Base-by-base conservation (phyloP, 2,888 invertebrate species). In the Tipula vernalis region DNA sequence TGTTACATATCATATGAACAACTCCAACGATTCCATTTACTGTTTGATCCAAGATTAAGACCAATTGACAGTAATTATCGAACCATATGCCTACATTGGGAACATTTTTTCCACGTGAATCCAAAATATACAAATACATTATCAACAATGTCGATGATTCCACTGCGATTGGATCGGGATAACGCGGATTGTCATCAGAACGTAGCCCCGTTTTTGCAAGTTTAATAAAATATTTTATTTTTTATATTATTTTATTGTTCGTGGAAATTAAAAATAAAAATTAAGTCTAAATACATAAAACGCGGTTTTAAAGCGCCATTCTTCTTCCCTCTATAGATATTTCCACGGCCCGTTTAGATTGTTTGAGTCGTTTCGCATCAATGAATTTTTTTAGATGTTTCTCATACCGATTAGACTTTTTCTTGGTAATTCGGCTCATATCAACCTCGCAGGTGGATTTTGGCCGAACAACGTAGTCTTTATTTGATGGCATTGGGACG, bases 291-390 rank as follows among this genome's bases (percentile, higher is more conserved):
- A 86, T 71, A n/a, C 13, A 44, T 39, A 12, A 44, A 36, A 5
- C 6, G 15, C 13, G 10, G 47, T 51, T 86, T 93, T 94, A 98
- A 88, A 99, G 94, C 89, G 97, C 95, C 98, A 99, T 98, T 93
- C 97, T 98, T 89, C 98, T 94, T 36, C 99, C 99, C 92, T 99
- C 98, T 89, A 99, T 98, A 87, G 98, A 98, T 91, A 99, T 98
- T 89, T 96, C 95, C 86, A 98, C 98, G 87, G 98, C 98, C 89
- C 97, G 93, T 88, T 96, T 94, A 13, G 95, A 93, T 90, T 96
- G 95, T 90, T 95, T 95, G 89, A 95, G 91, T 47, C 96, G 93
- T 91, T 97, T 97, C 88, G 94, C 94, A 90, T 98, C 98, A 87
- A 97, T 94, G 91, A 98, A 97, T 89, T 96, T 95, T 90, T 98